Base-by-base conservation (phyloP, 1,140 invertebrate species). In the Cydia amplana region DNA sequence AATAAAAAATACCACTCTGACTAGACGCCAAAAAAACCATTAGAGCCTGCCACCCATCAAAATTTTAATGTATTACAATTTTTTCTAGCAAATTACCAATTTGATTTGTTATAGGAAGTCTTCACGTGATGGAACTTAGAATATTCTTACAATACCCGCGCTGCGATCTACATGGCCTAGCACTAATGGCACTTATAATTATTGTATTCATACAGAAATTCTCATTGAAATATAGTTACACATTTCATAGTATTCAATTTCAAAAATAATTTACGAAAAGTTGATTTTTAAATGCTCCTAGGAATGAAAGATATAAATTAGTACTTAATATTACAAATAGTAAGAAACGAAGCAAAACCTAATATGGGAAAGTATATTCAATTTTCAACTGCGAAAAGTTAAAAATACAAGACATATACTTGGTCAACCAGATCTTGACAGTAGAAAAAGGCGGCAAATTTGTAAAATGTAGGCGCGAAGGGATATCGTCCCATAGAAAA, bases 151-250 rank as follows among this genome's bases (percentile, higher is more conserved):
- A 76, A 74, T 65, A 76, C 49, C 76, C 77, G 76, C 67, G 74
- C 60, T 73, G 73, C n/a, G 46, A 55, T 67, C 73, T 64, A 81
- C 18, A 65, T 78, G 74, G 77, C 70, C 77, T 82, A 85, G 80
- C 51, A 75, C 81, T 82, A 85, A 86, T 86, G 85, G 85, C 85
- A 86, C 85, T 80, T 83, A 82, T 49, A 77, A 78, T 77, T 77
- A 79, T 74, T 77, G 75, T 75, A 75, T 74, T 64, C 4, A 46
- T 75, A 72, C 14, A 76, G 75, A 49, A 74, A 23, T n/a, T 36
- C 49, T 72, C 32, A 43, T 36, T 67, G 64, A 32, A 70, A 70
- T 43, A 36, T 36, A 70, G 36, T 40, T 70, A 10, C 5, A 70
- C 7, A 32, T 43, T 43, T 36, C 28, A 40, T 9, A 40, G 14